Conservation (phyloP, 2,888 invertebrate genomes). For the Drosophila atripex region DNA sequence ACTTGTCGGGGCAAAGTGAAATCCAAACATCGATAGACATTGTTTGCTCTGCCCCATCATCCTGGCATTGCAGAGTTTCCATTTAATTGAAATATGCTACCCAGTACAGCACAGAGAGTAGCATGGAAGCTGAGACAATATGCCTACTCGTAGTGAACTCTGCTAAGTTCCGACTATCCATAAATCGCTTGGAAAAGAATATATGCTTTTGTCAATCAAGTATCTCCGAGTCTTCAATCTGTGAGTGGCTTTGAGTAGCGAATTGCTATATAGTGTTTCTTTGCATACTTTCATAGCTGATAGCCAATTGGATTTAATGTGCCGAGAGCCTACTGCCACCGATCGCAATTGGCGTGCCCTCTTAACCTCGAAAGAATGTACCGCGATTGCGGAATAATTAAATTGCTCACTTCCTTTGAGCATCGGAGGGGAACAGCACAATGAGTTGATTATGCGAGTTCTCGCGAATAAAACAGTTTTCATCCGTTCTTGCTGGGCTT, state of each 20-base stretch:
- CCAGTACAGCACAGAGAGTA: neutral
- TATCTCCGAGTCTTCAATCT: constrained; percentile 17
- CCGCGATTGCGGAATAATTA: constrained; percentile 60
- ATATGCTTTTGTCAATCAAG: neutral
- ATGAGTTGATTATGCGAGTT: constrained; percentile 65
- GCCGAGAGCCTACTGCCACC: constrained; percentile 23
- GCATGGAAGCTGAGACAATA: too few relatives aligned
- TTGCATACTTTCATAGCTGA: constrained; percentile 65
- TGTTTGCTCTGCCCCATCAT: constrained; percentile 6
- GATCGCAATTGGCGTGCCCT: constrained; percentile 49
- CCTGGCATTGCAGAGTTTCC: constrained; percentile 1
- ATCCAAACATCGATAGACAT: constrained; percentile 32
- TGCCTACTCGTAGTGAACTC: too few relatives aligned
- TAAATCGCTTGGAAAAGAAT: too few relatives aligned
- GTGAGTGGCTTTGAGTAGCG: constrained; percentile 49
- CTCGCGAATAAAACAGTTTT: constrained; percentile 33
- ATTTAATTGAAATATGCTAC: constrained; percentile 41
- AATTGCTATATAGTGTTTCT: constrained; percentile 11
- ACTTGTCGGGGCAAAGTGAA: constrained; percentile 40
- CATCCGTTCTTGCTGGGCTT: constrained; percentile 22
- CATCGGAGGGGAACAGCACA: constrained; percentile 39
- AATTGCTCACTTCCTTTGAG: constrained; percentile 71
- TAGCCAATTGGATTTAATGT: constrained; percentile 57
- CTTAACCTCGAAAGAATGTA: constrained; percentile 61
- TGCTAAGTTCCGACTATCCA: too few relatives aligned